These are phyloP conservation scores for Falco cherrug DNA, from an alignment of 2,797 vertebrate genomes.

Conservation along the genomic window DNA sequence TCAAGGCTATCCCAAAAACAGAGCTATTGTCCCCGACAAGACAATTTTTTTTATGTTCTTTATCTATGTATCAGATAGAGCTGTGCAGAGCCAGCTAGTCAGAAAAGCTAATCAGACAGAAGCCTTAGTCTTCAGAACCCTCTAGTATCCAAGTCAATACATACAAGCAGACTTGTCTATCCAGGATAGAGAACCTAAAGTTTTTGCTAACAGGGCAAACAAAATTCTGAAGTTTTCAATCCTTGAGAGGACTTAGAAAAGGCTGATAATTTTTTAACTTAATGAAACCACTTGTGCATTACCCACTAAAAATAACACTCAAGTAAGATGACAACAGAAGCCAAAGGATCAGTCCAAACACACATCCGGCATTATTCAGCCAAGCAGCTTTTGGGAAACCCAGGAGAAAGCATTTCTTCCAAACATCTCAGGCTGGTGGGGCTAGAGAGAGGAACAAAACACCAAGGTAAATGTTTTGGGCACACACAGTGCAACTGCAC, in stretches of 20 bases:
- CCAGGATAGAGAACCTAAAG: not conserved
- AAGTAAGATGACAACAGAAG: not conserved
- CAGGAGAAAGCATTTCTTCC: not conserved
- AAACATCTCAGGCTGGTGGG: not conserved
- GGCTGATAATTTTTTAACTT: not conserved
- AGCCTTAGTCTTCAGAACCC: not conserved
- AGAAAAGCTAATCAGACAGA: not conserved
- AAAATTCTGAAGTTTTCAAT: not conserved
- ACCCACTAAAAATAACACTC: not conserved
- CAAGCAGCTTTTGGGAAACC: not conserved
- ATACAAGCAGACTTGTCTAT: not conserved
- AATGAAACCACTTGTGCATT: not conserved
- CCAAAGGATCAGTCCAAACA: not conserved
- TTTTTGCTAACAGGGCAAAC: not conserved
- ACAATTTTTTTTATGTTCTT: not conserved
- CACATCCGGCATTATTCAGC: not conserved
- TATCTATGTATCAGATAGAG: not conserved
- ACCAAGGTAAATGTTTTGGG: not conserved
- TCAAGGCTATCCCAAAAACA: not conserved
- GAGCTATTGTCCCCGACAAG: too few species aligned
- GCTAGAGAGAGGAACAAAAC: not conserved
- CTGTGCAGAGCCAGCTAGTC: not conserved
- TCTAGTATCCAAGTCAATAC: not conserved
- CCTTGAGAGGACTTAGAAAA: not conserved
- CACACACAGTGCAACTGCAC: not conserved